Percentiles rank a stretch among this genome's conserved stretches.
These are phyloP conservation scores for Drosophila micromelanica DNA, from an alignment of 1,140 invertebrate species.

Conservation along the genomic window DNA sequence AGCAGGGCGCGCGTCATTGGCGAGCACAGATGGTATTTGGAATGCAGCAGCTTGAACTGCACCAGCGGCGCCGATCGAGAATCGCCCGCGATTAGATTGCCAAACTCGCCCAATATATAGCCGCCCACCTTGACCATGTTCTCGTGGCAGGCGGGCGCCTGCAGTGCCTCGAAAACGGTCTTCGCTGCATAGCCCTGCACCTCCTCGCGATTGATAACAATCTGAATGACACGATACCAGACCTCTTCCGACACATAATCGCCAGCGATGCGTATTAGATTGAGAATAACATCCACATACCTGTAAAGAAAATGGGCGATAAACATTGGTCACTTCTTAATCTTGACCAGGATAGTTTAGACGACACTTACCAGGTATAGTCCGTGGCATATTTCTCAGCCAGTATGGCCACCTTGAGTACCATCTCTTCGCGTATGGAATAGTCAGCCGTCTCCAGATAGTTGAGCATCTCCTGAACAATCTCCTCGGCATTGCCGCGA, in stretches of 20 bases:
- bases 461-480: constrained; percentile 99
- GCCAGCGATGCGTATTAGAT: constrained; percentile 99
- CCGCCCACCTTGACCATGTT: constrained; percentile 99
- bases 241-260: constrained; percentile 99
- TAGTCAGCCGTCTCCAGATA: constrained; percentile 99
- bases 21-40: constrained; percentile 99
- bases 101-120: constrained; percentile 99
- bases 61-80: constrained; percentile 97
- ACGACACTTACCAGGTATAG: constrained; percentile 93
- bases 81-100: constrained; percentile 99
- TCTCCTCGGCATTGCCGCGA: constrained; percentile 99
- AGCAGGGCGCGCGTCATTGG: constrained; percentile 97
- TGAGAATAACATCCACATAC: constrained; percentile 99
- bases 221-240: constrained; percentile 99
- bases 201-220: constrained; percentile 99
- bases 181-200: constrained; percentile 99
- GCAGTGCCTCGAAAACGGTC: constrained; percentile 99
- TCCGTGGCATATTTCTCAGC: constrained; percentile 99
- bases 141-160: constrained; percentile 99
- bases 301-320: constrained; percentile 25
- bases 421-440: constrained; percentile 99
- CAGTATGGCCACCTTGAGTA: constrained; percentile 99
- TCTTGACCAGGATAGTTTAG: background rate
- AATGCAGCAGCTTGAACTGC: constrained; percentile 98
- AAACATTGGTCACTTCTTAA: background rate